Base-by-base conservation (phyloP, 2,888 invertebrate species). In the Temnothorax rugatulus region DNA sequence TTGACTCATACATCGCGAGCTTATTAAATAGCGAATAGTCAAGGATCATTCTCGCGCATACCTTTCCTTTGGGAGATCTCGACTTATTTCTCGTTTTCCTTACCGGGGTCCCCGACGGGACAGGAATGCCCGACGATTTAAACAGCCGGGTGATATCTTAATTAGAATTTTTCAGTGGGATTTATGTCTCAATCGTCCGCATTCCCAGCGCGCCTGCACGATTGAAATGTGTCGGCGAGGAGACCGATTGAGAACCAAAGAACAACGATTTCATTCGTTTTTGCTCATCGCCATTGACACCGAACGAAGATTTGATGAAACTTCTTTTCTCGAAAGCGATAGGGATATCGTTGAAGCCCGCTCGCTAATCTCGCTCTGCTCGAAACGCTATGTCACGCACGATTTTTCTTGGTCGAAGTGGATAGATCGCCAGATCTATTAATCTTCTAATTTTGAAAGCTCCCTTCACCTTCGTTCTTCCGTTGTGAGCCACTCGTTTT, bases 131-230 rank as follows among this genome's bases (percentile, higher is more conserved):
- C n/a, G n/a, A 41, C 44, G 69, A 71, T 79, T 47, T 38, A 25
- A 79, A 71, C 44, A 71, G 57, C 18, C 44, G 57, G 68, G 57
- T 44, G 47, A 69, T 47, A 59, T 79, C 34, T 79, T 59, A 79
- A 71, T 79, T 79, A 59, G 79, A 79, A 79, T 79, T 79, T 79
- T 79, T 79, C 57, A 71, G 15, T 21, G 5, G 8, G 38, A 79
- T 59, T 79, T 71, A 71, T 47, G 57, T 71, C 71, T 71, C 73
- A 71, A 71, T 79, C 44, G 29, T 59, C 25, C 18, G 44, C 77
- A 69, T 69, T 57, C 77, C 44, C 15, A 57, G 44, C 69, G 54
- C 57, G 57, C 44, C 57, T 25, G 29, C 68, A 25, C 57, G 57
- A 79, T 47, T 47, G 44, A 59, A 59, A 69, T 47, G 15, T 25